Evolutionary conservation across 2,888 invertebrate genomes (phyloP).

Genomic region (Apodemia duryi): DNA sequence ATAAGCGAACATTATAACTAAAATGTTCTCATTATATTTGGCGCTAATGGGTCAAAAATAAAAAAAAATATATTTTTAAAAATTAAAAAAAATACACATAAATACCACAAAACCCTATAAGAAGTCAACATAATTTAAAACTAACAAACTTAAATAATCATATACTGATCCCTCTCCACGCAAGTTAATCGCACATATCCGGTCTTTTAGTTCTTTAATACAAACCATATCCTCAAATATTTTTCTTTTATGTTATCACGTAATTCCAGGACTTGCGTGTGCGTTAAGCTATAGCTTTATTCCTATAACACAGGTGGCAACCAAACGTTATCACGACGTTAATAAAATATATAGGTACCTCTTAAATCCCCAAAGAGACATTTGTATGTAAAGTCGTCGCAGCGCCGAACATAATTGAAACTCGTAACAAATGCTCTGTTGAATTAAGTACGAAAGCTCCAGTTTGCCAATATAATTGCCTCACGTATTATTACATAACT

Average conservation of each 20-base stretch:
- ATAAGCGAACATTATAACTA: too few species aligned
- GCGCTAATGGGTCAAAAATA: too few species aligned
- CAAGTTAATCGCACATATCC: too few species aligned
- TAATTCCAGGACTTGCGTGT: not conserved
- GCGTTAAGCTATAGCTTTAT: not conserved
- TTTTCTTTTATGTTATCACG: not conserved
- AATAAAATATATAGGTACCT: constrained; percentile 18
- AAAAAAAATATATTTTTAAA: too few species aligned
- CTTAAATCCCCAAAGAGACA: constrained; percentile 17
- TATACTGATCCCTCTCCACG: too few species aligned
- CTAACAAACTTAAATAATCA: too few species aligned
- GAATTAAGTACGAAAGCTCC: constrained; percentile 42
- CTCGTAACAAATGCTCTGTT: constrained; percentile 32
- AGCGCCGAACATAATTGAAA: constrained; percentile 27
- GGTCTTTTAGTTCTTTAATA: too few species aligned
- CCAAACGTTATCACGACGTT: not conserved
- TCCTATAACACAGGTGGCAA: not conserved
- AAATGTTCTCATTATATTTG: too few species aligned
- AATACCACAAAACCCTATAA: too few species aligned
- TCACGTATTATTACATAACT: constrained; percentile 46
- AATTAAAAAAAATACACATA: too few species aligned
- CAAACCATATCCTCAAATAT: not conserved
- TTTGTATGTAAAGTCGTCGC: constrained; percentile 20
- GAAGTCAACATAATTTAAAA: too few species aligned
- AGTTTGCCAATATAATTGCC: constrained; percentile 37